phyloP scores from a whole-genome alignment of 2,113 vertebrate genomes.

The Microtus pennsylvanicus region DNA sequence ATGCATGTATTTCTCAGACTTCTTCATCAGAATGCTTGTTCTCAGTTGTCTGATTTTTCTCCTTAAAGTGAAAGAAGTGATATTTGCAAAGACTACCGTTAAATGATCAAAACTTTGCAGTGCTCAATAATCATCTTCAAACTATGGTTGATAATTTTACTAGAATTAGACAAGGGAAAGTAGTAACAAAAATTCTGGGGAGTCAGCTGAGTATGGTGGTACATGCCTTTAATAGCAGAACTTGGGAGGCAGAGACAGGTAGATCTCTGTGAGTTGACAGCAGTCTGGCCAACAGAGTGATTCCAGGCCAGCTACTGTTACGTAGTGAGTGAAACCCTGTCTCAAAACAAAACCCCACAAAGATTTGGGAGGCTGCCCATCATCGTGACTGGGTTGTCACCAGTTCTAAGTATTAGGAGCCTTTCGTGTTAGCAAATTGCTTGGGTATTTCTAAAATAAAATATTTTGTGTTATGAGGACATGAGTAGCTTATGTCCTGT shows the following conservation, averaged over 20 bases:
- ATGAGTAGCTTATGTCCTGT: not conserved
- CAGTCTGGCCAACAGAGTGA: not conserved
- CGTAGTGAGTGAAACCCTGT: not conserved
- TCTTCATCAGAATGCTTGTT: not conserved
- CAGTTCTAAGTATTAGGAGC: slow-evolving; percentile 10
- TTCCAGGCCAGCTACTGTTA: not conserved
- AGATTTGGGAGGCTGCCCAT: slow-evolving; percentile 1
- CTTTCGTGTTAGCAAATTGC: not conserved
- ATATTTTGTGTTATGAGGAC: not conserved
- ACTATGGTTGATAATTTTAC: not conserved
- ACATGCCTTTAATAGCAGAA: not conserved
- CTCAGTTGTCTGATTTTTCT: slow-evolving; percentile 2
- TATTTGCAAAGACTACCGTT: not conserved
- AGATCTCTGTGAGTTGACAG: not conserved
- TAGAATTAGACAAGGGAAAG: not conserved
- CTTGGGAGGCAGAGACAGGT: not conserved
- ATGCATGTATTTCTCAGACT: slow-evolving; percentile 24
- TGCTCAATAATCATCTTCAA: not conserved
- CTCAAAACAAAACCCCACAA: not conserved
- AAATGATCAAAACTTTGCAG: not conserved
- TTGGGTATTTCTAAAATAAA: slow-evolving; percentile 22
- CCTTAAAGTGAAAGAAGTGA: slow-evolving; percentile 21
- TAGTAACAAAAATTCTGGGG: not conserved
- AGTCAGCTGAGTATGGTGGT: not conserved
- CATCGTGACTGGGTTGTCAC: not conserved